Evolutionary conservation across 2,888 invertebrate species (phyloP).

Genomic region (Caradrina clavipalpis): DNA sequence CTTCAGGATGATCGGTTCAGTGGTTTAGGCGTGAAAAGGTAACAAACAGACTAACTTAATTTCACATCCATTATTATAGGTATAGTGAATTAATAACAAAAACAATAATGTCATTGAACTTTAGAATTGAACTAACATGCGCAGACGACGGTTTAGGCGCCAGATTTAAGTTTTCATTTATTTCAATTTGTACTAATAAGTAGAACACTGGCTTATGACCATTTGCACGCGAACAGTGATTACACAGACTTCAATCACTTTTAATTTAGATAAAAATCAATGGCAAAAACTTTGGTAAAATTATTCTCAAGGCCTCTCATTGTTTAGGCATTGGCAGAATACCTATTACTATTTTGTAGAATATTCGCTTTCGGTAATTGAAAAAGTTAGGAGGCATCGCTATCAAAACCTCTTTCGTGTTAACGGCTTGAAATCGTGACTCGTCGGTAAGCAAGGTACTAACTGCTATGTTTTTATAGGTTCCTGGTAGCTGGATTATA

Average conservation of each 20-base stretch:
- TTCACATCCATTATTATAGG: too few relatives aligned
- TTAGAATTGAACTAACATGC: slow-evolving; percentile 34
- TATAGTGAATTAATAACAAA: too few relatives aligned
- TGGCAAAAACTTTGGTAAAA: slow-evolving; percentile 1
- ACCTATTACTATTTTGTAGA: neutral
- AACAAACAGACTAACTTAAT: too few relatives aligned
- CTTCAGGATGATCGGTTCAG: too few relatives aligned
- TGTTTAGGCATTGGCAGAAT: slow-evolving; percentile 2
- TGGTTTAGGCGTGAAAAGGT: too few relatives aligned
- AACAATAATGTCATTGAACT: slow-evolving; percentile 37
- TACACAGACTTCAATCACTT: slow-evolving; percentile 43
- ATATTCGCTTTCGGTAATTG: slow-evolving; percentile 24
- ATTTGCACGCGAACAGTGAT: slow-evolving; percentile 48
- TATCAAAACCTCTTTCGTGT: slow-evolving; percentile 6
- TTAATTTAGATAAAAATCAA: slow-evolving; percentile 46
- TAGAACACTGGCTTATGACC: slow-evolving; percentile 33
- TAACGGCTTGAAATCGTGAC: slow-evolving; percentile 32
- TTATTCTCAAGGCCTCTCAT: neutral
- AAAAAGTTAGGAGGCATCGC: slow-evolving; percentile 19
- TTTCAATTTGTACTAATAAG: slow-evolving; percentile 59
- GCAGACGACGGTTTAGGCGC: slow-evolving; percentile 15
- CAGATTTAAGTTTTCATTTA: slow-evolving; percentile 50
- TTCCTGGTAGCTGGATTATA: too few relatives aligned
- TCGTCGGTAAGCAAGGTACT: neutral
- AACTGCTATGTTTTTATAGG: too few relatives aligned